Evolutionary conservation across 2,113 vertebrate species (phyloP), one percentile per base, ranked within the genome.

Genomic region (Halcyon senegalensis): DNA sequence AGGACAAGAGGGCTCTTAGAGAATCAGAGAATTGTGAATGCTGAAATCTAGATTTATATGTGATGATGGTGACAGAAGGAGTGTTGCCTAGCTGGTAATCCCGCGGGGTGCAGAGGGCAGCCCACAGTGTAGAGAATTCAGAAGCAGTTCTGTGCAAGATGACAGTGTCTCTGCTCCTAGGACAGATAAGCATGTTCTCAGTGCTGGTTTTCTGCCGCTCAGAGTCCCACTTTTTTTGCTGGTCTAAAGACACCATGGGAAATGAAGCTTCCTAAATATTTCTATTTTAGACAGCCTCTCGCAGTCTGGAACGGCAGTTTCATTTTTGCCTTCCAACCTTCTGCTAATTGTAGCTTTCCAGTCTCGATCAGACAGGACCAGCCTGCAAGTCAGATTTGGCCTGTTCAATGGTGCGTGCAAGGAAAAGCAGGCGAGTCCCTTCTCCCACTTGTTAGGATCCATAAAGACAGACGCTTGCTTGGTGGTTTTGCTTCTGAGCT

Each of bases 1-100:
- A 93, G 67, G 84, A 96, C 93, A 95, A 95, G 84, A 83, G 82
- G 44, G 19, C 67, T 93, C 89, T 85, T 60, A 87, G 62, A 84
- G 83, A 92, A 93, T 84, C 86, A 74, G 94, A 93, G 84, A 85
- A 83, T 46, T 90, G 63, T 88, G 72, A 88, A 75, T 86, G 79
- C 79, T 77, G 72, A 83, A 90, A 63, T 88, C 87, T 93, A 86
- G 91, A 76, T 95, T 69, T 90, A 4, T 84, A 53, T 90, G 90
- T 88, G 67, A 59, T 58, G 59, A 30, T 62, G 69, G 81, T 90
- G 78, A 69, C 41, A 73, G 75, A 73, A 74, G 17, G 84, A 27
- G 48, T 85, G 62, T 93, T 84, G 62, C 70, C 53, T 84, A 16
- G 66, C 89, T 91, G 46, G n/a, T 85, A 62, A 74, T 91, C 73